phyloP scores from a whole-genome alignment of 2,888 invertebrate species.

The Strigamia transsilvanica region DNA sequence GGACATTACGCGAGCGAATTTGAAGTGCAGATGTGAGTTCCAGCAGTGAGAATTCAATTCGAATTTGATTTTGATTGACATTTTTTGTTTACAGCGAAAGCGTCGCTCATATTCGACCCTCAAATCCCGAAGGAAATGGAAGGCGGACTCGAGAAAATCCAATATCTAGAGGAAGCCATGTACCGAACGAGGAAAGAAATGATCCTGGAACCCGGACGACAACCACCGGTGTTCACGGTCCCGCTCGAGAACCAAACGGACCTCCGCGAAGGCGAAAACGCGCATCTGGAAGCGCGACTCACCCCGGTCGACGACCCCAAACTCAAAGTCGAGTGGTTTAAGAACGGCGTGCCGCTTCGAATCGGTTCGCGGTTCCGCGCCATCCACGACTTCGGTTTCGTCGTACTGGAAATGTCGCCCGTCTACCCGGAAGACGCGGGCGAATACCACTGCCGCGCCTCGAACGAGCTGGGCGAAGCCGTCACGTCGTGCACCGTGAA shows the following conservation, averaged over 20 bases:
- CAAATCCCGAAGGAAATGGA: slow-evolving; percentile 95
- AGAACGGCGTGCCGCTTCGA: slow-evolving; percentile 73
- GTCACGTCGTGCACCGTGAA: slow-evolving; percentile 67
- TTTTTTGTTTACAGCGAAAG: slow-evolving; percentile 69
- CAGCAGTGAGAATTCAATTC: neutral
- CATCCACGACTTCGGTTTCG: slow-evolving; percentile 97
- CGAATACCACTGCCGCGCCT: slow-evolving; percentile 75
- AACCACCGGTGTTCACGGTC: slow-evolving; percentile 88
- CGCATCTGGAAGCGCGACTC: slow-evolving; percentile 82
- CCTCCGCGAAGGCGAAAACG: slow-evolving; percentile 88
- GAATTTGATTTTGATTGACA: neutral
- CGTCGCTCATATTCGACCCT: slow-evolving; percentile 88
- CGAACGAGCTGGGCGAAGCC: slow-evolving; percentile 88
- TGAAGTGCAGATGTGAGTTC: slow-evolving; percentile 76
- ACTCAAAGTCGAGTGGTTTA: slow-evolving; percentile 92
- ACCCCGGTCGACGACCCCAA: slow-evolving; percentile 91
- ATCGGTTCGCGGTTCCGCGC: slow-evolving; percentile 87
- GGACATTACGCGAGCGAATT: slow-evolving; percentile 82
- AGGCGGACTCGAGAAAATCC: slow-evolving; percentile 91
- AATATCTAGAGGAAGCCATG: slow-evolving; percentile 88
- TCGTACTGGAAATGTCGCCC: slow-evolving; percentile 95
- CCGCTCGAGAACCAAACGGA: slow-evolving; percentile 87
- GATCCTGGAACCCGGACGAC: slow-evolving; percentile 78
- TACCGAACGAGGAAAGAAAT: slow-evolving; percentile 78
- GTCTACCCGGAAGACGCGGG: slow-evolving; percentile 97